A percentile compares a stretch with the other conserved stretches of the same genome.
phyloP scores from a whole-genome alignment of 2,113 vertebrate genomes.

The Scortum barcoo region DNA sequence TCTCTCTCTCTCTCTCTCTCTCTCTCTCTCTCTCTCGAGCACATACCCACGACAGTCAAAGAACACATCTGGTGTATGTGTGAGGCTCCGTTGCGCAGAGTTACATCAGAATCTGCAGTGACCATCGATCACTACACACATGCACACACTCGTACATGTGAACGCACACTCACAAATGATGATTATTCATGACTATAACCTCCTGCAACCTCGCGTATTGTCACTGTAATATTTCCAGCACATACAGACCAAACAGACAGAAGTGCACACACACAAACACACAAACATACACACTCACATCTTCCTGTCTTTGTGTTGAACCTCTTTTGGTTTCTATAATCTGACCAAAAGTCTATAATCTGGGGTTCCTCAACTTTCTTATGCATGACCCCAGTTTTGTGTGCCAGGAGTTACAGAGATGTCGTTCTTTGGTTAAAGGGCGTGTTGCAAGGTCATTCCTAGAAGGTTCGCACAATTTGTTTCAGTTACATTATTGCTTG shows the following conservation, averaged over 20 bases:
- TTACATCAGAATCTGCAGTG: conserved; percentile 63
- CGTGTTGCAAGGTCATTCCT: not conserved
- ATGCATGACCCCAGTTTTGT: not conserved
- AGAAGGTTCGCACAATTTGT: not conserved
- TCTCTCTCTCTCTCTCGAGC: not conserved
- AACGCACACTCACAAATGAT: not conserved
- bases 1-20: not conserved
- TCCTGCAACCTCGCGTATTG: conserved; percentile 4
- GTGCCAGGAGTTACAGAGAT: not conserved
- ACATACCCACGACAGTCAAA: conserved; percentile 1
- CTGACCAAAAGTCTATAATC: no score
- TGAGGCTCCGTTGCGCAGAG: conserved; percentile 33
- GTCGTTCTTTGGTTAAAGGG: not conserved
- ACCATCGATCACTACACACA: conserved; percentile 16
- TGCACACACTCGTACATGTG: not conserved
- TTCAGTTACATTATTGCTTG: not conserved
- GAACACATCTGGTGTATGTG: conserved; percentile 11
- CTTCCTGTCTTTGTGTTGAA: not conserved
- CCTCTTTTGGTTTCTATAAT: not conserved
- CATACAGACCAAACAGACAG: not conserved
- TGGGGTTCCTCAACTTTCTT: not conserved
- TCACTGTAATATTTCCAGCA: not conserved
- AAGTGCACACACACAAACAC: no score
- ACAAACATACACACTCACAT: not conserved
- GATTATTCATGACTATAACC: conserved; percentile 5